phyloP scores from a whole-genome alignment of 2,113 vertebrate genomes.

The Rallus limicola region DNA sequence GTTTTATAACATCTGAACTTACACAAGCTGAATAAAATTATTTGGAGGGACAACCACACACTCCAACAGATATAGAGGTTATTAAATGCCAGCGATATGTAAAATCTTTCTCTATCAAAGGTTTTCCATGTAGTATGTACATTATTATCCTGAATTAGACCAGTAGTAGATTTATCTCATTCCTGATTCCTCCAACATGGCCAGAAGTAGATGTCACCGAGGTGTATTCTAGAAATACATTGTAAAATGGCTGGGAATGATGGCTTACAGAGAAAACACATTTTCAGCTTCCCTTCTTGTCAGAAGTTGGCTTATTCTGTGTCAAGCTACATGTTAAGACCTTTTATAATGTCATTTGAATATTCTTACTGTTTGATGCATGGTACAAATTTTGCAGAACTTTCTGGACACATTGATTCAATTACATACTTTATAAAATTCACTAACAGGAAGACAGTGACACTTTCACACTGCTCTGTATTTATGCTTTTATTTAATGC shows the following conservation, averaged over 20 bases:
- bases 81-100: background rate
- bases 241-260: background rate
- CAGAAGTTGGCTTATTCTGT: background rate
- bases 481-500: background rate
- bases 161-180: background rate
- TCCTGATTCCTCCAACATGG: background rate
- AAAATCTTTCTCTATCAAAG: background rate
- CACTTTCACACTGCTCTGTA: background rate
- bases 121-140: background rate
- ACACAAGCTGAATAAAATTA: background rate
- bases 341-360: background rate
- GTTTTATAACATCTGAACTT: background rate
- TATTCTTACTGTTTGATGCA: background rate
- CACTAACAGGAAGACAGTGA: background rate
- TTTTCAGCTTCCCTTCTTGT: background rate
- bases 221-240: background rate
- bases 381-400: background rate
- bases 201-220: background rate
- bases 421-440: background rate
- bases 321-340: background rate
- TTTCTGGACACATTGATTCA: background rate
- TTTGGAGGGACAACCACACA: background rate
- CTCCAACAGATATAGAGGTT: background rate
- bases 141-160: background rate
- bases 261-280: background rate